A percentile compares a stretch with the other conserved stretches of the same genome.
Conservation (phyloP, 2,113 vertebrate genomes). For the Melanerpes aurifrons region DNA sequence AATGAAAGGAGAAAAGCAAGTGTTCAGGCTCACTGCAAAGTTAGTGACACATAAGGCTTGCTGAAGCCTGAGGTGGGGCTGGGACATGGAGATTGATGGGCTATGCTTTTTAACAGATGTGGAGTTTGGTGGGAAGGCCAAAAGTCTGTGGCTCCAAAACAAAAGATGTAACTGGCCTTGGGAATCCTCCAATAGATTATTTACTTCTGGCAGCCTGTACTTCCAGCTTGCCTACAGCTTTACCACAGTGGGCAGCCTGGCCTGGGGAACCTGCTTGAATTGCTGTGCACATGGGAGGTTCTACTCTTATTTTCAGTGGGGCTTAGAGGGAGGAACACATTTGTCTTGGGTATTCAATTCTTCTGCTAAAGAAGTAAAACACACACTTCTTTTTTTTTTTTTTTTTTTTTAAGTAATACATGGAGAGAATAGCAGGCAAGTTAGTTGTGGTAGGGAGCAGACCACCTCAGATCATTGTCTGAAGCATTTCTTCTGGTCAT, state of each 20-base stretch:
- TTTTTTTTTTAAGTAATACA: neutral
- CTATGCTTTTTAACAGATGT: conserved; percentile 45
- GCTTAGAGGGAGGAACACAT: neutral
- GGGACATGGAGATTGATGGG: neutral
- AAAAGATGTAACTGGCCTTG: neutral
- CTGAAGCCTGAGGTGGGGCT: conserved; percentile 46
- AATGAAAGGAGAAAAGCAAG: conserved; percentile 57
- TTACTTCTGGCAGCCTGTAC: neutral
- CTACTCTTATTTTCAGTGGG: neutral
- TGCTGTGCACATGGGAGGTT: neutral
- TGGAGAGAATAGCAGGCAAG: neutral
- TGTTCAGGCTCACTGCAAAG: conserved; percentile 63
- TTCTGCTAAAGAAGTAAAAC: neutral
- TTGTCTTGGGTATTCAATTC: neutral
- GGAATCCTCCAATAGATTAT: conserved; percentile 19
- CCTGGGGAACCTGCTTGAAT: neutral
- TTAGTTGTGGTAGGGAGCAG: neutral
- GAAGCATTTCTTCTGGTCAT: neutral
- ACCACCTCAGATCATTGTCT: neutral
- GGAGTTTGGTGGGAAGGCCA: neutral
- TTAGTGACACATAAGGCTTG: conserved; percentile 51
- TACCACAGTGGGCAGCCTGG: neutral
- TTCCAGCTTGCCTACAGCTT: neutral
- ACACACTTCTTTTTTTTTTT: no score
- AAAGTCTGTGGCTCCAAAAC: conserved; percentile 3